Evolutionary conservation across 2,888 invertebrate species (phyloP), one percentile per base, ranked within the genome.

Genomic region (Crepidodera aurea): DNA sequence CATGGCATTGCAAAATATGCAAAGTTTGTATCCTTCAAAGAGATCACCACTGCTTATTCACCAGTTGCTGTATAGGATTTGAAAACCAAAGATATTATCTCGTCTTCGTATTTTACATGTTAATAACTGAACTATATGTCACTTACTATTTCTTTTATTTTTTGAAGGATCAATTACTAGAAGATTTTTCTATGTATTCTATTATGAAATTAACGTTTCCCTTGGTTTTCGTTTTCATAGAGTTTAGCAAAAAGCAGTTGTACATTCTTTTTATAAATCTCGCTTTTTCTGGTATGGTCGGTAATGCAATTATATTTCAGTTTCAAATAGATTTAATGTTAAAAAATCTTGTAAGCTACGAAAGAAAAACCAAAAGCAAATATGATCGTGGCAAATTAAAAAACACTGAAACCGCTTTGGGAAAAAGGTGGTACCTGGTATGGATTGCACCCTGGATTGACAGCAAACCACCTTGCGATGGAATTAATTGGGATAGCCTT

Each of bases 1-100:
- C 96, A 1, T 95, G 94, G 88, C 98, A 98, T 77, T 98, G 98
- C 77, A 84, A 86, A 55, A 86, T 84, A 3, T 98, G 98, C 80
- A 84, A 91, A 67, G 84, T 87, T 7, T 98, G 98, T 78, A 88
- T 97, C 56, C 78, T 92, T 27, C 94, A 93, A 81, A 84, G 96
- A 70, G 96, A 95, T 77, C 94, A 93, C 81, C 92, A 93, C 76
- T 93, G 96, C 77, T 88, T 91, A 68, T 97, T 96, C 79, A 90
- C 92, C 34, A 92, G 93, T 12, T 91, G 90, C 74, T 96, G 96
- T 78, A 84, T 96, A 50, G 96, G 96, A 1, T 91, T 93, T 77
- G 84, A 84, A 66, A 96, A 96, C 79, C 90, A 92, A 72, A 87
- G 96, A 73, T 96, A 91, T 80, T 96, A 95, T 74, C 80, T 93